Evolutionary conservation across 2,113 vertebrate genomes (phyloP).

Genomic region (Sinocyclocheilus maitianheensis): DNA sequence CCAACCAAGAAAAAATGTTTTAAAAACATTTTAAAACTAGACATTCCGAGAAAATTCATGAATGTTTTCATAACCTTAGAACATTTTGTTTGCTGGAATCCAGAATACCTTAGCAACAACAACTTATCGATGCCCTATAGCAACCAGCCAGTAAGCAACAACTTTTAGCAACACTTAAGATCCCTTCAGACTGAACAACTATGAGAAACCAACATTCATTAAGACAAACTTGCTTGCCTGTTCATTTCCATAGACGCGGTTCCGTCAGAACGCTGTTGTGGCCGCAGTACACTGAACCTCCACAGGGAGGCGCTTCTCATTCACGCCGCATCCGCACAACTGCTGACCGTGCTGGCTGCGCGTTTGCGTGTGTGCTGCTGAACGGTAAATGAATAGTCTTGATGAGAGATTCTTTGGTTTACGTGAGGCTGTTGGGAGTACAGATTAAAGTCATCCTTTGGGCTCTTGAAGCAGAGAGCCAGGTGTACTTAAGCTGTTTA

Average conservation of each 20-base stretch:
- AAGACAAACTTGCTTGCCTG: neutral
- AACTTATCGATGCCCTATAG: too few relatives aligned
- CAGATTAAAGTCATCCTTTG: slow-evolving; percentile 48
- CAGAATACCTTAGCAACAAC: too few relatives aligned
- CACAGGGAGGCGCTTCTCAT: slow-evolving; percentile 13
- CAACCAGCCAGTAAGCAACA: too few relatives aligned
- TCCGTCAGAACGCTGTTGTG: neutral
- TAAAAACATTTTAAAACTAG: too few relatives aligned
- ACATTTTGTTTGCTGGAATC: too few relatives aligned
- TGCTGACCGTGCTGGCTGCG: neutral
- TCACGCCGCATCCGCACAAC: neutral
- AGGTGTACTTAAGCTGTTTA: slow-evolving; percentile 50
- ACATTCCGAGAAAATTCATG: too few relatives aligned
- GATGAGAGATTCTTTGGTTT: slow-evolving; percentile 41
- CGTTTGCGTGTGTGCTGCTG: neutral
- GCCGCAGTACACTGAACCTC: neutral
- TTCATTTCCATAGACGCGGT: neutral
- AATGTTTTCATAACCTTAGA: too few relatives aligned
- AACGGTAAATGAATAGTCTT: slow-evolving; percentile 18
- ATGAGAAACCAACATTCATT: neutral
- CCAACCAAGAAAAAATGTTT: too few relatives aligned
- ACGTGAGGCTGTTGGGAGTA: slow-evolving; percentile 16
- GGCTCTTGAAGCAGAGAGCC: slow-evolving; percentile 40
- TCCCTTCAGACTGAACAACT: neutral
- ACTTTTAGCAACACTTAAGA: too few relatives aligned